Evolutionary conservation across 2,113 vertebrate genomes (phyloP).

Genomic region (Madoqua kirkii): DNA sequence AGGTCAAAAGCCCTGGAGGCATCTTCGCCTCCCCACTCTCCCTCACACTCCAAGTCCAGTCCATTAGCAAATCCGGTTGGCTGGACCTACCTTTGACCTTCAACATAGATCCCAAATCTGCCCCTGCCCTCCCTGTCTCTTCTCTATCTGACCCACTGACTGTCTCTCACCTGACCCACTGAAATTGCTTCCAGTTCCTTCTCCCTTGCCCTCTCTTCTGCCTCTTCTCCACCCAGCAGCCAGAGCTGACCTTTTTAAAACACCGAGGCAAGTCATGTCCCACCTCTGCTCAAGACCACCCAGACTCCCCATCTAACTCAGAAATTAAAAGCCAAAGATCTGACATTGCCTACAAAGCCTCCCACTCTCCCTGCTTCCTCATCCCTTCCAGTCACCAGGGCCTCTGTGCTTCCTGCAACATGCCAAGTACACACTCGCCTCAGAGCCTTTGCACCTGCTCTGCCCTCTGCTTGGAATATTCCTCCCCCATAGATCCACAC

Average conservation of each 20-base stretch:
- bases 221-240: not conserved
- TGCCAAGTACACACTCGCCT: not conserved
- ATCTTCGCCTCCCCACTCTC: not conserved
- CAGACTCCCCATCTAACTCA: not conserved
- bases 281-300: not conserved
- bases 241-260: not conserved
- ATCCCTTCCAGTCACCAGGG: too few relatives aligned
- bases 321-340: not conserved
- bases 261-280: not conserved
- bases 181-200: not conserved
- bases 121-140: too few relatives aligned
- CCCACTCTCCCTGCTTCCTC: rapidly evolving
- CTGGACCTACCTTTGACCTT: not conserved
- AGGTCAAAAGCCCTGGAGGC: not conserved
- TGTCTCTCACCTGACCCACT: too few relatives aligned
- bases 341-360: not conserved
- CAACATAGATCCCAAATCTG: not conserved
- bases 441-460: not conserved
- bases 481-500: not conserved
- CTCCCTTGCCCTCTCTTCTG: not conserved
- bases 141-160: not conserved
- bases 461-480: not conserved
- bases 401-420: not conserved
- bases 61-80: rapidly evolving
- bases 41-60: not conserved